These are phyloP conservation scores for Balaenoptera acutorostrata DNA, from an alignment of 2,113 vertebrate genomes.

Conservation along the genomic window DNA sequence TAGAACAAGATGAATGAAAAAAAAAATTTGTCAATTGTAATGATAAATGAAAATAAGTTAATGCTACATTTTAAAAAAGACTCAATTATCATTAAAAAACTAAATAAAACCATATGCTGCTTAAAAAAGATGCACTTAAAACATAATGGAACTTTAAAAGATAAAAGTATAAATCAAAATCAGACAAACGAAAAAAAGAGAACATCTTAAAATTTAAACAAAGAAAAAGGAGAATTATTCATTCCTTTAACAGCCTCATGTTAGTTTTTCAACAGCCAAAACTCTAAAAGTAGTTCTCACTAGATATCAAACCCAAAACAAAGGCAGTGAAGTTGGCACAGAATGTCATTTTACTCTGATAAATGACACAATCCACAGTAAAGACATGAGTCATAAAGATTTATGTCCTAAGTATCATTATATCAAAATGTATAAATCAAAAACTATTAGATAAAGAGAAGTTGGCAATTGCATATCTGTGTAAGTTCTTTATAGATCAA, in stretches of 20 bases:
- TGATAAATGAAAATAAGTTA: not conserved
- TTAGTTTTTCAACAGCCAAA: not conserved
- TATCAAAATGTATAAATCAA: slow-evolving; percentile 45
- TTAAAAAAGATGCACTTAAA: not conserved
- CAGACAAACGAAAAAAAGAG: not conserved
- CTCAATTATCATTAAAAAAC: not conserved
- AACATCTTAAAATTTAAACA: slow-evolving; percentile 10
- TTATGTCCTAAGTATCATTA: slow-evolving; percentile 36
- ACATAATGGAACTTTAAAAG: not conserved
- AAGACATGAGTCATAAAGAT: slow-evolving; percentile 48
- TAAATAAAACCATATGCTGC: not conserved
- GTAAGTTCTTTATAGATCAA: not conserved
- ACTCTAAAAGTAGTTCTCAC: not conserved
- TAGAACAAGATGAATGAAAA: not conserved
- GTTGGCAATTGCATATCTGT: not conserved
- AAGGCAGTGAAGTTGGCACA: slow-evolving; percentile 7
- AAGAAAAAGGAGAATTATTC: not conserved
- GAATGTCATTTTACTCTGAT: slow-evolving; percentile 47
- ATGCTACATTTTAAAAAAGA: not conserved
- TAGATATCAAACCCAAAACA: not conserved
- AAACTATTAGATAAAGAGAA: not conserved
- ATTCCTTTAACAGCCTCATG: not conserved
- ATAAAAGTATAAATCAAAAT: not conserved
- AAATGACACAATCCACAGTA: slow-evolving; percentile 26
- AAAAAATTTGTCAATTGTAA: not conserved